Base-by-base conservation (phyloP, 2,888 invertebrate species). In the Pemphredon lugubris region DNA sequence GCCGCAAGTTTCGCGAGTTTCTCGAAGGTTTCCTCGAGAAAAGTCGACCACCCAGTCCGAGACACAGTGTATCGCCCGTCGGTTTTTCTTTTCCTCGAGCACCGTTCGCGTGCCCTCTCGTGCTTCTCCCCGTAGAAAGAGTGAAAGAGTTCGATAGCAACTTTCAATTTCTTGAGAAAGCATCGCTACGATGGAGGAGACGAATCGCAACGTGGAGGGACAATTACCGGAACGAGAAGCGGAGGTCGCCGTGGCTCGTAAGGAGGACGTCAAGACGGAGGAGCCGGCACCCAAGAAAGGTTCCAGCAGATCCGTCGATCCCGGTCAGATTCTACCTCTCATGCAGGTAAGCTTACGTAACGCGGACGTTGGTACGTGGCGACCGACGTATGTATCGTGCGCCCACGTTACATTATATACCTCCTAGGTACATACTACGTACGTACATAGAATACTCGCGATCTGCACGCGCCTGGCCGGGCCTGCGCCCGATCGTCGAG, bases 281-380 rank as follows among this genome's bases (percentile, higher is more conserved):
- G 59, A 65, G 20, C 48, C 50, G 45, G 23, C 30, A 4, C 5
- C 34, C 34, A 48, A 34, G 40, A 72, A 63, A 7, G 45, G 18
- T 32, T 9, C 40, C 14, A 60, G 21, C 65, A 54, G 23, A 53
- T 18, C 60, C 57, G 55, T 47, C 72, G 65, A 70, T 53, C 63
- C 55, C 60, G 68, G 54, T 34, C 77, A 67, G 57, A 39, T 55
- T 54, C 59, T 85, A 6, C 78, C 81, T 54, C 66, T 85, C 59
- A 85, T 85, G 85, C 85, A 85, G 85, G 85, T 85, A 74, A 83
- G 80, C 50, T 82, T 84, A 81, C 66, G 65, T 82, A 80, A 81
- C 65, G 1, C 14, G 7, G 44, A 37, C 44, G 37, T 16, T 14
- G 5, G 40, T 23, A 37, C 26, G 21, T 18, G 18, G 40, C 42